Base-by-base conservation (phyloP, 2,113 vertebrate genomes). In the Mugil cephalus region DNA sequence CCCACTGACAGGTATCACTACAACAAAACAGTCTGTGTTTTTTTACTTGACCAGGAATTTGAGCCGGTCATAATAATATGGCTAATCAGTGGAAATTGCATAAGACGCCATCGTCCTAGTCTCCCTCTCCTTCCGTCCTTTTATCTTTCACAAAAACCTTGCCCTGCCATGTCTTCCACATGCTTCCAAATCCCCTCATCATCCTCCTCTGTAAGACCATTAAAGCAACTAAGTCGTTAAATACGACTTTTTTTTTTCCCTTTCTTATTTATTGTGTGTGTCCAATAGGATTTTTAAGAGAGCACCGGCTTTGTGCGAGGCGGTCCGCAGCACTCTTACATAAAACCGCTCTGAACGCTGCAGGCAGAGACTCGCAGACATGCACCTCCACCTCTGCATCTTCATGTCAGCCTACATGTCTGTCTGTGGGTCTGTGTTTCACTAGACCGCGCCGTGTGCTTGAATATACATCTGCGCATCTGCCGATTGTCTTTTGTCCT, bases 311-410 rank as follows among this genome's bases (percentile, higher is more conserved):
- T 35, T 84, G 52, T 77, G 56, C 2, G 43, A 71, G 61, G 60
- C 75, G 0, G 73, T 69, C 51, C 63, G 60, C 47, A 42, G 62
- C 46, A 64, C 52, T 67, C 71, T 90, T 89, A 87, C 67, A 64
- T 86, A 91, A 91, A 30, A 13, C 54, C 79, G 70, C 68, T 87
- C 84, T 79, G 82, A 67, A 79, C 83, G 55, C 84, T 86, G 86
- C 82, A 59, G 80, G 85, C 72, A 61, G 56, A 66, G 55, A 77
- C 70, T 43, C 54, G 74, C 74, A 67, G 70, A 63, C 70, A 60
- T 56, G 46, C 56, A 80, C 51, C 70, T 74, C 69, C 74, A 88
- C 74, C 70, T 79, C 86, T 79, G 74, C 74, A 54, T 77, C 61
- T 56, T 64, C 47, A 50, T 62, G 63, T 79, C 70, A 55, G 46